phyloP scores from a whole-genome alignment of 2,113 vertebrate species.

The Eidolon helvum region DNA sequence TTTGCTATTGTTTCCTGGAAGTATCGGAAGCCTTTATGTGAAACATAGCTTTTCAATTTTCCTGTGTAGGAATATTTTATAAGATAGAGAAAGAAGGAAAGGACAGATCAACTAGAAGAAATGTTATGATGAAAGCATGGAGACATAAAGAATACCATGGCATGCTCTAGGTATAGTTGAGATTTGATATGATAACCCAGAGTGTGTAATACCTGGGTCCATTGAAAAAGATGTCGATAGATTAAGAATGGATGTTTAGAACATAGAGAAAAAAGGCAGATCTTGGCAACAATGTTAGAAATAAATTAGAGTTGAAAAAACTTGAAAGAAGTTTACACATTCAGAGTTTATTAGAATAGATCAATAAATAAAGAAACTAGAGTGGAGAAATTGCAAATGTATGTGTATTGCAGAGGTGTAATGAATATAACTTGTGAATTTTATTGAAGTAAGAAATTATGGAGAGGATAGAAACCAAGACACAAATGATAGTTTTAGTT shows the following conservation, averaged over 20 bases:
- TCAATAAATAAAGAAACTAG: background rate
- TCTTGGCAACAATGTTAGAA: background rate
- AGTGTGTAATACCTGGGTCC: background rate
- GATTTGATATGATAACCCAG: background rate
- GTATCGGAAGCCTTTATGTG: background rate
- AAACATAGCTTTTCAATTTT: background rate
- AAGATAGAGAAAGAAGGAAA: background rate
- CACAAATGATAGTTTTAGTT: background rate
- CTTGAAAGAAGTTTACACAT: background rate
- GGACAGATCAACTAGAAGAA: background rate
- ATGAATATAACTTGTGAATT: background rate
- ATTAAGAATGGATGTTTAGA: background rate
- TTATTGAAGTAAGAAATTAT: background rate
- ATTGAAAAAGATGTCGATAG: background rate
- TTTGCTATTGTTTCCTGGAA: background rate
- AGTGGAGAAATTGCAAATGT: background rate
- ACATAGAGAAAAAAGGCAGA: background rate
- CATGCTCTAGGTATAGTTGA: background rate
- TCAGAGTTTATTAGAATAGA: background rate
- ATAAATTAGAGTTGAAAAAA: background rate
- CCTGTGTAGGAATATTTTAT: background rate
- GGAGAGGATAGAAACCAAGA: background rate
- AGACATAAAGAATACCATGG: fast-evolving
- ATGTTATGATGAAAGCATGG: fast-evolving
- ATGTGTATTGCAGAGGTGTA: background rate